Conservation (phyloP, 2,888 invertebrate genomes). For the Patella ulyssiponensis region DNA sequence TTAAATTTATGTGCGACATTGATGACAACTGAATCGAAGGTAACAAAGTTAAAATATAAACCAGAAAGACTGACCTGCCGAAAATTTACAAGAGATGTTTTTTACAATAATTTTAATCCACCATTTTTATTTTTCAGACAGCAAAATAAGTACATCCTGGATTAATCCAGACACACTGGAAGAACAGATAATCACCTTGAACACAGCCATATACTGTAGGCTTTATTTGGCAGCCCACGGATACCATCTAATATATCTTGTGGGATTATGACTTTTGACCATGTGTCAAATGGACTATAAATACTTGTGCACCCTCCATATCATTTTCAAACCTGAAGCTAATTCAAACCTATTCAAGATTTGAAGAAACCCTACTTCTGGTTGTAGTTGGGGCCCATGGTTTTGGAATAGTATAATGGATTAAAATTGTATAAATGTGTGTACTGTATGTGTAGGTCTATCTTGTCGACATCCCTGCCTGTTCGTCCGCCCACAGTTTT, state of each 20-base stretch:
- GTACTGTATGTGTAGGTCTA: neutral
- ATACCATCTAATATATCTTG: neutral
- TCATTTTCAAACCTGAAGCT: neutral
- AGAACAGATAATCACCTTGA: neutral
- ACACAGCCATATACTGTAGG: neutral
- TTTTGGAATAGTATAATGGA: neutral
- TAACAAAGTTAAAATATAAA: too few species aligned
- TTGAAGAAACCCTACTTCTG: neutral
- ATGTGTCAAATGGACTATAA: neutral
- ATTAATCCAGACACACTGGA: neutral
- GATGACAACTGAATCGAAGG: too few species aligned
- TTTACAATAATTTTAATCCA: too few species aligned
- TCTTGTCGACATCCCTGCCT: too few species aligned
- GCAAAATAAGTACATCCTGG: neutral
- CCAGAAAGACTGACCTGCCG: too few species aligned
- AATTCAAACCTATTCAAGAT: neutral
- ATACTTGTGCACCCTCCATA: slow-evolving; percentile 10
- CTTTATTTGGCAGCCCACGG: slow-evolving; percentile 4
- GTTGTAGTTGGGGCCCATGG: neutral
- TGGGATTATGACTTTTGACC: neutral
- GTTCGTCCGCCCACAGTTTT: too few species aligned
- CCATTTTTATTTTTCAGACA: neutral
- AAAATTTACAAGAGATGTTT: too few species aligned
- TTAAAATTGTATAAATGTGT: neutral
- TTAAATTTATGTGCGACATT: too few species aligned